Evolutionary conservation across 2,113 vertebrate genomes (phyloP).

Genomic region (Halichoeres trimaculatus): DNA sequence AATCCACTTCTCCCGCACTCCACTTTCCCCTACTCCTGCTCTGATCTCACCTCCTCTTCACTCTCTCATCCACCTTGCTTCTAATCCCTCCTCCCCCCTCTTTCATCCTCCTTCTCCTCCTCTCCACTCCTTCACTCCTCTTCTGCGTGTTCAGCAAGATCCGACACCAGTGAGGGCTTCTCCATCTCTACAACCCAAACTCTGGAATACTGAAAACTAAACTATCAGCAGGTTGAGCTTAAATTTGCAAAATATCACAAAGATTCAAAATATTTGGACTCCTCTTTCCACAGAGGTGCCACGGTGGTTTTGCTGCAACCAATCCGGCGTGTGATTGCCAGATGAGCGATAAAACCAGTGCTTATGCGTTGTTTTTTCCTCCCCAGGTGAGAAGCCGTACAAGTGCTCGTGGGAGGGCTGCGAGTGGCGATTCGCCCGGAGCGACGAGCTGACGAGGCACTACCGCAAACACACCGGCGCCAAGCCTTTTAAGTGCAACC

Average conservation of each 20-base stretch:
- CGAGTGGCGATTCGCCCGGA: slow-evolving; percentile 99
- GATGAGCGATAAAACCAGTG: slow-evolving; percentile 44
- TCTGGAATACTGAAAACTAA: background rate
- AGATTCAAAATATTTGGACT: background rate
- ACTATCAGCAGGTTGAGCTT: background rate
- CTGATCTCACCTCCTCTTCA: slow-evolving; percentile 67
- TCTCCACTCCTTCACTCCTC: slow-evolving; percentile 54
- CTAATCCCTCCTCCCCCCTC: slow-evolving; percentile 3
- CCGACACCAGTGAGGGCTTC: slow-evolving; percentile 61
- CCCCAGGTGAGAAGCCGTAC: slow-evolving; percentile 97
- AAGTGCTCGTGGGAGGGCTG: slow-evolving; percentile 99
- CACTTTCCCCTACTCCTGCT: slow-evolving; percentile 56
- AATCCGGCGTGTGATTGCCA: slow-evolving; percentile 23
- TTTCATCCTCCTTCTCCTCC: slow-evolving; percentile 4
- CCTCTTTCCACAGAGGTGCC: background rate
- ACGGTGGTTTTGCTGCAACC: background rate
- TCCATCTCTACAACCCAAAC: slow-evolving; percentile 43
- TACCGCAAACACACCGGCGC: slow-evolving; percentile 99
- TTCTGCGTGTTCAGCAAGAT: slow-evolving; percentile 74
- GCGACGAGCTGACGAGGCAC: slow-evolving; percentile 98
- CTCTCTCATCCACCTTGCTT: slow-evolving; percentile 65
- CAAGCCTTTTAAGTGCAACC: slow-evolving; percentile 99
- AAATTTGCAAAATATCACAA: background rate
- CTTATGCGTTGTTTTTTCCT: slow-evolving; percentile 32
- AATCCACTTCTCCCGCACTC: slow-evolving; percentile 70